These are phyloP conservation scores for Gobio gobio DNA, from an alignment of 2,113 vertebrate species.

Conservation along the genomic window DNA sequence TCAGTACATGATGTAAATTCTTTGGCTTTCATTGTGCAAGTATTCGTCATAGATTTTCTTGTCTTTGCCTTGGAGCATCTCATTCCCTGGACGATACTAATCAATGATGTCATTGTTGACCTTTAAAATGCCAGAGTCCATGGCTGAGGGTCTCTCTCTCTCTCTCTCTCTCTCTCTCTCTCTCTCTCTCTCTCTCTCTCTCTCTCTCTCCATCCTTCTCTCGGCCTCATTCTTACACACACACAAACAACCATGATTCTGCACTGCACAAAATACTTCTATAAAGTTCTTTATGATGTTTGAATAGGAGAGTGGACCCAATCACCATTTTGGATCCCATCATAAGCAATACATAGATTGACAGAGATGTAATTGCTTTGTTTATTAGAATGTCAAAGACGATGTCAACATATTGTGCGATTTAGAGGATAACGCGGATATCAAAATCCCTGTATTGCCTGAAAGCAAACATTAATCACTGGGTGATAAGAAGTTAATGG, in stretches of 20 bases:
- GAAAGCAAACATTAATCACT: conserved; percentile 39
- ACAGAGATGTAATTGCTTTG: conserved; percentile 44
- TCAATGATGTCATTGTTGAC: conserved; percentile 38
- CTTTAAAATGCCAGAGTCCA: conserved; percentile 41
- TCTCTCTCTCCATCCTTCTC: conserved; percentile 27
- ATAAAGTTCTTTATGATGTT: conserved; percentile 8
- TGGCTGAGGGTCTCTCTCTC: conserved; percentile 12
- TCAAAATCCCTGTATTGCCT: conserved; percentile 26
- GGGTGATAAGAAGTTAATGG: conserved; percentile 43
- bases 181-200: conserved; percentile 11
- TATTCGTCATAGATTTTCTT: conserved; percentile 22
- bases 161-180: conserved; percentile 27
- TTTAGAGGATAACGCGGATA: conserved; percentile 24
- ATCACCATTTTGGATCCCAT: conserved; percentile 17
- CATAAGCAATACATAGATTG: neutral
- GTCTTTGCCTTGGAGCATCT: neutral
- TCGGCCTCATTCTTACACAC: neutral
- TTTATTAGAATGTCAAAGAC: conserved; percentile 35
- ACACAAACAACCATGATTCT: neutral
- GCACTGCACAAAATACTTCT: neutral
- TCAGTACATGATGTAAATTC: conserved; percentile 19
- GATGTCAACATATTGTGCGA: conserved; percentile 33
- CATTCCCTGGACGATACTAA: conserved; percentile 9
- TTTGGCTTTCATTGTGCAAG: conserved; percentile 1
- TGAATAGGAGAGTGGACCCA: neutral